Evolutionary conservation across 2,888 invertebrate species (phyloP).

Genomic region (Amitus sp.): DNA sequence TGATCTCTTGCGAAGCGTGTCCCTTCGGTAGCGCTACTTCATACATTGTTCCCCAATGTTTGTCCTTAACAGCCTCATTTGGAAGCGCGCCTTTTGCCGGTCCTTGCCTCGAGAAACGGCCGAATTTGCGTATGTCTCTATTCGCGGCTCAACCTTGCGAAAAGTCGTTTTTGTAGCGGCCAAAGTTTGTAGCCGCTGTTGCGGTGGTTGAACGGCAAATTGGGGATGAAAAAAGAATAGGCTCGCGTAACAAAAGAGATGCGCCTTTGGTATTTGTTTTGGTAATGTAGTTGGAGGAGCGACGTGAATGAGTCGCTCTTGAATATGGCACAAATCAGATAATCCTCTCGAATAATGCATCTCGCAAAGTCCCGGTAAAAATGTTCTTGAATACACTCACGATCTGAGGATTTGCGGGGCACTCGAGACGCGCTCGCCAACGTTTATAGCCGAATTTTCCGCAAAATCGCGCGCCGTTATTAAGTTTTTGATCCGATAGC

Average conservation of each 20-base stretch:
- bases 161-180: too few species aligned
- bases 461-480: conserved; percentile 50
- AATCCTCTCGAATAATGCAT: conserved; percentile 7
- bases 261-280: too few species aligned
- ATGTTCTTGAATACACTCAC: conserved; percentile 11
- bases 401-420: conserved; percentile 26
- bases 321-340: conserved; percentile 4
- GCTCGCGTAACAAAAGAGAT: too few species aligned
- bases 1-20: conserved; percentile 63
- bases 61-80: conserved; percentile 59
- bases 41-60: conserved; percentile 60
- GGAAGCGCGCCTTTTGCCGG: conserved; percentile 42
- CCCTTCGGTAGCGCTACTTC: conserved; percentile 56
- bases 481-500: conserved; percentile 58
- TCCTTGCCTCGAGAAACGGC: conserved; percentile 38
- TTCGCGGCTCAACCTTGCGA: too few species aligned
- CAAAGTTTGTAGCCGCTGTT: too few species aligned
- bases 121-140: too few species aligned
- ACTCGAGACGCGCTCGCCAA: conserved; percentile 38
- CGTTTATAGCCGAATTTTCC: conserved; percentile 39
- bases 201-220: too few species aligned
- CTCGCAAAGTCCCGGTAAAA: background rate
- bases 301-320: too few species aligned
- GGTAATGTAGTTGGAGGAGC: background rate
- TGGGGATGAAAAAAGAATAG: too few species aligned